These are phyloP conservation scores for Petromus typicus DNA, from an alignment of 2,113 vertebrate species.

Conservation along the genomic window DNA sequence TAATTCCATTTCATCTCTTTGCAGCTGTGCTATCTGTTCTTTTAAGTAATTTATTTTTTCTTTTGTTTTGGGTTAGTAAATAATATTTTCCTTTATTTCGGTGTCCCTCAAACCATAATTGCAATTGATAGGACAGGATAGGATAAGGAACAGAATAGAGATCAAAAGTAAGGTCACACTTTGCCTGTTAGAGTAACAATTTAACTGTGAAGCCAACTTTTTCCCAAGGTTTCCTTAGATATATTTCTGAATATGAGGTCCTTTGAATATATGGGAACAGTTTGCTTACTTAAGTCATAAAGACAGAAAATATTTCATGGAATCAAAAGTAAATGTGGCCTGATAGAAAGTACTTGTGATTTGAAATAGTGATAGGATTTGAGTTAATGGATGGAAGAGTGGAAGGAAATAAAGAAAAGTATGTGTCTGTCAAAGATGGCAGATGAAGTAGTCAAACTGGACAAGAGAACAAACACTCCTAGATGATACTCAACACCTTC, in stretches of 20 bases:
- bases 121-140: not conserved
- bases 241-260: not conserved
- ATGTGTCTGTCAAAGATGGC: not conserved
- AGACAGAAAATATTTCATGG: conserved; percentile 7
- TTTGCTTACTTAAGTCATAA: conserved; percentile 20
- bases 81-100: not conserved
- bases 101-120: not conserved
- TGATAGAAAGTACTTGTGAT: not conserved
- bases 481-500: not conserved
- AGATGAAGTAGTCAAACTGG: not conserved
- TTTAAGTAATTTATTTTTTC: not conserved
- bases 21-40: not conserved
- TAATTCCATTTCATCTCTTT: not conserved
- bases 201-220: not conserved
- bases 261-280: not conserved
- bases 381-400: not conserved
- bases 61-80: not conserved
- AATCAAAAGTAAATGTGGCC: not conserved
- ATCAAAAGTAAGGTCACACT: not conserved
- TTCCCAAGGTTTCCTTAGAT: not conserved
- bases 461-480: not conserved
- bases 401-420: not conserved
- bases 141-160: not conserved
- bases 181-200: not conserved
- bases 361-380: conserved; percentile 28